Percentiles rank a stretch among this genome's conserved stretches.
These are phyloP conservation scores for Omphaloscelis lunosa DNA, from an alignment of 2,888 invertebrate genomes.

Conservation along the genomic window DNA sequence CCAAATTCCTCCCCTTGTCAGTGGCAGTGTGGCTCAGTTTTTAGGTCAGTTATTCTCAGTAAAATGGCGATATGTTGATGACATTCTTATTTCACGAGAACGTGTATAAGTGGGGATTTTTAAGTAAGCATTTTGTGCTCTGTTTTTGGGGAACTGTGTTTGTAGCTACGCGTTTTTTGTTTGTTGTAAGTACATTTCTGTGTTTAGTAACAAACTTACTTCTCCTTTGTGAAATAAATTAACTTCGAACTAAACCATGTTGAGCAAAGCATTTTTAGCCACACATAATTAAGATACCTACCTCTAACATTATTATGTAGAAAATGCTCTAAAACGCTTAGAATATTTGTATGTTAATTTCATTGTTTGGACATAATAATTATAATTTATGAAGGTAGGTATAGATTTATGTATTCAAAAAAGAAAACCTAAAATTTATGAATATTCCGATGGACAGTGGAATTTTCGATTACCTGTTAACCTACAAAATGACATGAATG, in stretches of 20 bases:
- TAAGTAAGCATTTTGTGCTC: conserved; percentile 27
- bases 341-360: neutral
- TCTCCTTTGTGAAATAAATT: neutral
- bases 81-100: conserved; percentile 60
- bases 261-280: no score
- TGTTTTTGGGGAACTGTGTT: conserved; percentile 10
- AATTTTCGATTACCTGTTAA: conserved; percentile 1
- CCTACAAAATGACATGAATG: neutral
- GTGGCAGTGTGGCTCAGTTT: conserved; percentile 69
- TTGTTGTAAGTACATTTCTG: conserved; percentile 3
- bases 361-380: neutral
- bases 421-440: neutral
- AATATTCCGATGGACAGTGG: neutral
- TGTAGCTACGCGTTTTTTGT: neutral
- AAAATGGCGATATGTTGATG: conserved; percentile 68
- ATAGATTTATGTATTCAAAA: no score
- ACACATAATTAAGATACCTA: neutral
- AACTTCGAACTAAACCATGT: neutral
- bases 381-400: neutral
- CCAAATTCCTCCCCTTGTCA: conserved; percentile 60
- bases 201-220: neutral
- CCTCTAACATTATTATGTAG: neutral
- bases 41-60: conserved; percentile 76
- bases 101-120: conserved; percentile 55
- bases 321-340: neutral